Percentiles rank a stretch among this genome's conserved stretches.
Conservation (phyloP, 92 coral and sea anemone species). For the Zoanthus sociatus region DNA sequence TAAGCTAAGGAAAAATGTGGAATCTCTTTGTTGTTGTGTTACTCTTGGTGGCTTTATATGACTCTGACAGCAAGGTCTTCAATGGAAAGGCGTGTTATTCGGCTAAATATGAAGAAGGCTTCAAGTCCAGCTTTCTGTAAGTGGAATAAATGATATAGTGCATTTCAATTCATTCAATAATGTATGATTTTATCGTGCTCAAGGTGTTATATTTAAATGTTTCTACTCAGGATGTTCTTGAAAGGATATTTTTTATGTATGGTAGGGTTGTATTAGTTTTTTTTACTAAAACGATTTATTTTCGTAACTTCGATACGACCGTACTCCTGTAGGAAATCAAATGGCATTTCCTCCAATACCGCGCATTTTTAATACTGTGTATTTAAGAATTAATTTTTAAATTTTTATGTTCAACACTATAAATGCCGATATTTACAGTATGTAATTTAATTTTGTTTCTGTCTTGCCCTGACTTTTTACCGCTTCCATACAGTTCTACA, state of each 20-base stretch:
- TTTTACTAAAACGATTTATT: neutral
- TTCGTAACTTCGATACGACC: neutral
- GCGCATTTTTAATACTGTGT: too few relatives aligned
- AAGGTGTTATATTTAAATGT: neutral
- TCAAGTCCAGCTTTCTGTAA: slow-evolving; percentile 77
- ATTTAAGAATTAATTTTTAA: too few relatives aligned
- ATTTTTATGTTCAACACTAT: too few relatives aligned
- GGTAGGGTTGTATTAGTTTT: neutral
- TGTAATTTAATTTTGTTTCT: too few relatives aligned
- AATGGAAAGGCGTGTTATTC: slow-evolving; percentile 66
- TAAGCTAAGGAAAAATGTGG: neutral
- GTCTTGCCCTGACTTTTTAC: too few relatives aligned
- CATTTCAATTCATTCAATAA: too few relatives aligned
- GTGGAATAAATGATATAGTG: slow-evolving; percentile 7
- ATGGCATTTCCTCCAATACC: neutral
- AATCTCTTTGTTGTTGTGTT: neutral
- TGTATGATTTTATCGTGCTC: neutral
- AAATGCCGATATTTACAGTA: too few relatives aligned
- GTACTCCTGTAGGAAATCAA: neutral
- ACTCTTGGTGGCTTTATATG: slow-evolving; percentile 23
- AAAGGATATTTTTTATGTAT: neutral
- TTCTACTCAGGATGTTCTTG: neutral
- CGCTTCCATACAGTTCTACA: too few relatives aligned
- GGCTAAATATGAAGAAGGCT: slow-evolving; percentile 65
- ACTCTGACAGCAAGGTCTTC: slow-evolving; percentile 4